Percentiles rank a stretch among this genome's conserved stretches.
Conservation (phyloP, 2,113 vertebrate genomes). For the Pterocles orientalis region DNA sequence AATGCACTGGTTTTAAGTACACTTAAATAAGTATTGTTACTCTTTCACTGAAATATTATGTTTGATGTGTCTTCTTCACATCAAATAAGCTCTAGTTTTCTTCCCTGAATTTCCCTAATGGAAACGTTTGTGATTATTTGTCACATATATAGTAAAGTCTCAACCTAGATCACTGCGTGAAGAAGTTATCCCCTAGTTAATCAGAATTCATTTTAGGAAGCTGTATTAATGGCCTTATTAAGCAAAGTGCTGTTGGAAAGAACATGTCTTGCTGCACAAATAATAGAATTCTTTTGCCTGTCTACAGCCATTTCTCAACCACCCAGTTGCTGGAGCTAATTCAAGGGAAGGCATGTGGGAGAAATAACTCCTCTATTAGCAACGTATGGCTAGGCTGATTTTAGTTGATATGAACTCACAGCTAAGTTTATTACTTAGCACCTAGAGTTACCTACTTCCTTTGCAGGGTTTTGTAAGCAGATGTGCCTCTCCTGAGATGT, state of each 20-base stretch:
- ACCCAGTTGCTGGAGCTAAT: not conserved
- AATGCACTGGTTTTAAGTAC: not conserved
- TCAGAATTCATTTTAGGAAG: not conserved
- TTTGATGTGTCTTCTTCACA: not conserved
- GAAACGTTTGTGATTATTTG: not conserved
- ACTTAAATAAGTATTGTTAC: not conserved
- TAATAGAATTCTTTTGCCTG: not conserved
- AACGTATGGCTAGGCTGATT: not conserved
- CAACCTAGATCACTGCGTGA: not conserved
- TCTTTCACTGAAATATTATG: not conserved
- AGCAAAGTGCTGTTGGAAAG: not conserved
- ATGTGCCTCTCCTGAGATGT: not conserved
- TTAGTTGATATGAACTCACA: not conserved
- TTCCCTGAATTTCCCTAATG: not conserved
- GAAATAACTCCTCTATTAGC: not conserved
- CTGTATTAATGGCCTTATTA: not conserved
- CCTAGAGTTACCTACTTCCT: not conserved
- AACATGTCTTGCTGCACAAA: not conserved
- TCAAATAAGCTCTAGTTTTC: not conserved
- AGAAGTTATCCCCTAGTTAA: not conserved
- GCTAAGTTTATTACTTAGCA: not conserved
- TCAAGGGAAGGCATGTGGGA: not conserved
- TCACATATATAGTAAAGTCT: not conserved
- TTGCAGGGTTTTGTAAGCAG: not conserved
- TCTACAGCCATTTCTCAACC: not conserved